Base-by-base conservation (phyloP, 2,797 vertebrate species). In the Geotrypetes seraphini region DNA sequence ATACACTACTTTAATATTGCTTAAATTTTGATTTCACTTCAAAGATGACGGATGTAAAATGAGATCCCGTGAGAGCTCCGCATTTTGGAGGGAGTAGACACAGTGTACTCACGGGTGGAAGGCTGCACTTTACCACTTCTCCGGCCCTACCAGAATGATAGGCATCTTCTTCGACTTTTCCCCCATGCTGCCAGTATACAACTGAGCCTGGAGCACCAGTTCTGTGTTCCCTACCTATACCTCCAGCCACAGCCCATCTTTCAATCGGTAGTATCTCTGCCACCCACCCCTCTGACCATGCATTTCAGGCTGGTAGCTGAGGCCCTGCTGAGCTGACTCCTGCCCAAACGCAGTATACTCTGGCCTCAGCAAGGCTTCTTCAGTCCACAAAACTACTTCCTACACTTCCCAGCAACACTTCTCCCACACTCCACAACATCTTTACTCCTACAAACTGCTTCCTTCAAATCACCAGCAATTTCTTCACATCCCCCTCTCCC, bases 51-150 rank as follows among this genome's bases (percentile, higher is more conserved):
- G n/a, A n/a, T n/a, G n/a, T n/a, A n/a, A n/a, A n/a, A n/a, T n/a
- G n/a, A n/a, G n/a, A n/a, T n/a, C n/a, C n/a, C n/a, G n/a, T n/a
- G n/a, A n/a, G n/a, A n/a, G n/a, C n/a, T n/a, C n/a, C n/a, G n/a
- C n/a, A n/a, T n/a, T n/a, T n/a, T 10, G 13, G 14, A 3, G 4
- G 27, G 14, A 6, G 7, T 19, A 6, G 7, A 5, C 12, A 15
- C 17, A 5, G 2, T 7, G 17, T 55, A 83, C 89, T 88, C 84
- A 94, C 91, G 39, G 69, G 78, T 23, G 86, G 75, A 20, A 66
- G 53, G 15, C n/a, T n/a, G 45, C 75, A 63, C 37, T 60, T 73
- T 50, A 91, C 81, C 39, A 76, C 55, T 80, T 84, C 5, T 76
- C 78, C 22, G 79, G 79, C 56, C 83, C 86, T 36, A 48, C 71